A percentile compares a stretch with the other conserved stretches of the same genome.
phyloP scores from a whole-genome alignment of 2,888 invertebrate species.

The Danaus chrysippus region DNA sequence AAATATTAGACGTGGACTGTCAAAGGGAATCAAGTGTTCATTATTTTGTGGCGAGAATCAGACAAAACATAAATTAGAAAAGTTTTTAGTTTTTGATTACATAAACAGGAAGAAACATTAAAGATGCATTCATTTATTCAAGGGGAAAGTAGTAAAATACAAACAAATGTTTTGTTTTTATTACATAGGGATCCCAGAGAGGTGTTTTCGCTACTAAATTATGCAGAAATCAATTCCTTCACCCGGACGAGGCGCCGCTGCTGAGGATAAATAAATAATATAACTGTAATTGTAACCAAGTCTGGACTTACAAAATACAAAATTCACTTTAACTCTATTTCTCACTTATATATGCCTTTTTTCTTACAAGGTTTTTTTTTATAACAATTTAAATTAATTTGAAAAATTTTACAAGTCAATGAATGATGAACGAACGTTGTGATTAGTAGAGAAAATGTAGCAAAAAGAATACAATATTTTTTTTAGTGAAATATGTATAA shows the following conservation, averaged over 20 bases:
- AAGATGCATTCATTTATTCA: constrained; percentile 57
- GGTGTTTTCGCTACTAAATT: constrained; percentile 75
- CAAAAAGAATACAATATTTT: too few species aligned
- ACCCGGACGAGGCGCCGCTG: constrained; percentile 56
- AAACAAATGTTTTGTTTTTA: constrained; percentile 75
- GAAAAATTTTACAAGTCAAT: too few species aligned
- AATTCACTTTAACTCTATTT: constrained; percentile 28
- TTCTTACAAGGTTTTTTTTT: too few species aligned
- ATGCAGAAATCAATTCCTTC: constrained; percentile 78
- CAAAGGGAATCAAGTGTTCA: constrained; percentile 68
- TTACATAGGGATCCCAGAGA: constrained; percentile 63
- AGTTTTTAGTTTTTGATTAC: constrained; percentile 45
- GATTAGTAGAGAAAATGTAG: too few species aligned
- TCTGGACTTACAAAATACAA: constrained; percentile 45
- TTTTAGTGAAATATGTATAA: too few species aligned
- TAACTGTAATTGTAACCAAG: constrained; percentile 68
- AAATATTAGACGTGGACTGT: constrained; percentile 69
- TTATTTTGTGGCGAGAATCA: constrained; percentile 46
- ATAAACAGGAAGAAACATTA: constrained; percentile 38
- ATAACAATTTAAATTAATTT: too few species aligned
- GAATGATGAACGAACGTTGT: too few species aligned
- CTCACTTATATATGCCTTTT: neutral
- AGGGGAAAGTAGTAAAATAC: constrained; percentile 67
- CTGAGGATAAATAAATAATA: constrained; percentile 74
- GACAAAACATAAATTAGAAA: constrained; percentile 40